Conservation (phyloP, 2,113 vertebrate species). For the Panthera leo region DNA sequence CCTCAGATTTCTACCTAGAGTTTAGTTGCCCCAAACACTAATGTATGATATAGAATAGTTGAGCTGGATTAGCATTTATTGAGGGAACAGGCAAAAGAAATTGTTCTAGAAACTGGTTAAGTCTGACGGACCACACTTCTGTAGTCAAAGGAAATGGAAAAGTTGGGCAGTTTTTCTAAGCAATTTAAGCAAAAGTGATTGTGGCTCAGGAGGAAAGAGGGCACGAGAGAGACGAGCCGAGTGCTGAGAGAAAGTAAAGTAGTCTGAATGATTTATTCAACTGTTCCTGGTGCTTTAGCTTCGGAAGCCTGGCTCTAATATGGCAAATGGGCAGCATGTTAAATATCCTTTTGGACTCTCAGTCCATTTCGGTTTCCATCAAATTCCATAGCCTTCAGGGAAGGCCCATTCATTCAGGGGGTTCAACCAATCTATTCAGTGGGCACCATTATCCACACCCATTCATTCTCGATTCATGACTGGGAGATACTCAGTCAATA, state of each 20-base stretch:
- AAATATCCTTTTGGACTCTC: constrained; percentile 55
- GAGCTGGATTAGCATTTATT: not conserved
- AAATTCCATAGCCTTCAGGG: not conserved
- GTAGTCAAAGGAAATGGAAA: constrained; percentile 41
- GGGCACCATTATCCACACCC: not conserved
- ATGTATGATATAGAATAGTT: not conserved
- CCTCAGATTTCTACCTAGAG: not conserved
- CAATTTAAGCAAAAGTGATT: constrained; percentile 60
- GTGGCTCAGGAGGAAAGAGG: constrained; percentile 48
- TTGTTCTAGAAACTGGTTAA: constrained; percentile 34
- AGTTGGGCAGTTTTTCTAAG: constrained; percentile 47
- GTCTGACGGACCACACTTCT: constrained; percentile 1
- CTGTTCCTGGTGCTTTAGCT: not conserved
- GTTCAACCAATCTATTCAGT: constrained; percentile 28
- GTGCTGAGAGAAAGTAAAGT: not conserved
- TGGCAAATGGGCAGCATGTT: constrained; percentile 33
- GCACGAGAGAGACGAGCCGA: not conserved
- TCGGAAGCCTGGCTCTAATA: constrained; percentile 2
- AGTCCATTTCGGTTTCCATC: constrained; percentile 48
- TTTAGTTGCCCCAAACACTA: not conserved
- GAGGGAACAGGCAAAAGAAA: not conserved
- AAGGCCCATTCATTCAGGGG: constrained; percentile 33
- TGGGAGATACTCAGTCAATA: constrained; percentile 39
- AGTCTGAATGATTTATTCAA: constrained; percentile 4
- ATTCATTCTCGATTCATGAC: constrained; percentile 30